Conservation (phyloP, 2,888 invertebrate genomes). For the Eurois occulta region DNA sequence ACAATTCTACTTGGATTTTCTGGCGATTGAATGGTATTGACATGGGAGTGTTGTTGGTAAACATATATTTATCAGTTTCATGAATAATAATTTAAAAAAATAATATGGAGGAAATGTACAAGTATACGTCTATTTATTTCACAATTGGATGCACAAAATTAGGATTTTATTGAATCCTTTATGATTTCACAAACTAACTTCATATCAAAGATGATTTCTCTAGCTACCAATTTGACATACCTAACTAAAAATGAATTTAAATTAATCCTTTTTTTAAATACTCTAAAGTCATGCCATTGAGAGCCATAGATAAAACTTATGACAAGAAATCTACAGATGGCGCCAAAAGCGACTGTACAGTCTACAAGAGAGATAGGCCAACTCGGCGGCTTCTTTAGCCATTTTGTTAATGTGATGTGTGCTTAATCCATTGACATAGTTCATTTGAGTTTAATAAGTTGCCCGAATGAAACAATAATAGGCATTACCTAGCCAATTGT, state of each 20-base stretch:
- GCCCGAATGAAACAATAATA: background rate
- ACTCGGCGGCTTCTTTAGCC: background rate
- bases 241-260: background rate
- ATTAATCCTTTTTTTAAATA: background rate
- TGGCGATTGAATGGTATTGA: background rate
- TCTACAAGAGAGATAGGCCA: background rate
- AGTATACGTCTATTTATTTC: background rate
- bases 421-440: background rate
- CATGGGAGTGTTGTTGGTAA: background rate
- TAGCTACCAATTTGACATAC: background rate
- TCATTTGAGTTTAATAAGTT: background rate
- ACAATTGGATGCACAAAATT: conserved; percentile 39
- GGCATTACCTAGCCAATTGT: background rate
- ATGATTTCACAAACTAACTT: background rate
- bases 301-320: conserved; percentile 2
- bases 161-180: conserved; percentile 56
- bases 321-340: conserved; percentile 6
- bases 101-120: background rate
- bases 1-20: background rate
- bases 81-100: background rate
- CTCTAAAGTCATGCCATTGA: background rate
- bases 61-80: background rate
- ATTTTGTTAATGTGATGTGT: conserved; percentile 5
- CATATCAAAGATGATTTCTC: background rate
- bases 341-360: conserved; percentile 4